A percentile compares a stretch with the other conserved stretches of the same genome.
These are phyloP conservation scores for Callopanchax toddi DNA, from an alignment of 2,113 vertebrate genomes.

Conservation along the genomic window DNA sequence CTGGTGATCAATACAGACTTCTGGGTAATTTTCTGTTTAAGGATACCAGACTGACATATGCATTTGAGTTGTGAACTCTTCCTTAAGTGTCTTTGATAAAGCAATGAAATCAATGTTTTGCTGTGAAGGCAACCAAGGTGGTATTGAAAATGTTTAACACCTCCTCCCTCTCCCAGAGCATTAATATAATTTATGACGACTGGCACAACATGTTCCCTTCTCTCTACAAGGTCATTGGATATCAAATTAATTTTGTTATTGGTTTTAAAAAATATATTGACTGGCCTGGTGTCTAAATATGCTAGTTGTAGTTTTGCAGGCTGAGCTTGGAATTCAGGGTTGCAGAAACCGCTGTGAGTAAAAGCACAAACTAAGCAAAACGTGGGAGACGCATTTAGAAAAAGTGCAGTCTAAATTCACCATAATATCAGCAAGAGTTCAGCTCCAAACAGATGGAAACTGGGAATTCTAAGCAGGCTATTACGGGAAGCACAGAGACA, in stretches of 20 bases:
- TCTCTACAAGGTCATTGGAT: conserved; percentile 52
- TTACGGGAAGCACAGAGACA: conserved; percentile 14
- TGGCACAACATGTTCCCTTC: conserved; percentile 14
- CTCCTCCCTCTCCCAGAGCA: background rate
- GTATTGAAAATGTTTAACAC: conserved; percentile 1
- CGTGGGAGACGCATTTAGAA: background rate
- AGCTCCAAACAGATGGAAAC: conserved; percentile 25
- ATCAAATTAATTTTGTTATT: conserved; percentile 25
- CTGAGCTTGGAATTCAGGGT: conserved; percentile 1
- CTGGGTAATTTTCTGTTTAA: background rate
- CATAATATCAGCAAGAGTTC: conserved; percentile 26
- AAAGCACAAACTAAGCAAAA: conserved; percentile 29
- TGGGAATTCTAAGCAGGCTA: conserved; percentile 37
- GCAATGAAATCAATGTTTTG: conserved; percentile 1
- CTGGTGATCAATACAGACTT: background rate
- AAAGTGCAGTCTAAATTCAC: conserved; percentile 13
- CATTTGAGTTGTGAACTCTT: background rate
- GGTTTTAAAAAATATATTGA: conserved; percentile 13
- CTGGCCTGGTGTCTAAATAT: conserved; percentile 11
- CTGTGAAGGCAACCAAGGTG: conserved; percentile 2
- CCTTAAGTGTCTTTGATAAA: conserved; percentile 11
- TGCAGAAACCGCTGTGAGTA: background rate
- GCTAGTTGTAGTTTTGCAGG: conserved; percentile 17
- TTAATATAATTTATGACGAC: conserved; percentile 55
- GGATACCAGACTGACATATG: background rate